Percentiles rank a stretch among this genome's conserved stretches.
Conservation (phyloP, 2,888 invertebrate genomes). For the Smittia aterrima region DNA sequence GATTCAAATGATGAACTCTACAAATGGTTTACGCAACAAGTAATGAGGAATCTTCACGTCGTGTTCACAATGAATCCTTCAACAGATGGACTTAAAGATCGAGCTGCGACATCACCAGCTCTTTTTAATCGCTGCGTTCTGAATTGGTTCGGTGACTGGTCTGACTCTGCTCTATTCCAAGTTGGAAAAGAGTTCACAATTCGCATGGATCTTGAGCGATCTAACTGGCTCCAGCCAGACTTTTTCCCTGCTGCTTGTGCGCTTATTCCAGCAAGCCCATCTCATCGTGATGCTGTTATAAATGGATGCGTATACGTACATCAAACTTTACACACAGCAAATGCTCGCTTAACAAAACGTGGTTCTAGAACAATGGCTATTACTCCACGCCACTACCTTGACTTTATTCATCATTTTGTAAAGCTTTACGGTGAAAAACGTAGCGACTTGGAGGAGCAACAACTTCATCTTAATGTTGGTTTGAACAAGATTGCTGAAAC, state of each 20-base stretch:
- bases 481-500: conserved; percentile 98
- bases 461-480: conserved; percentile 97
- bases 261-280: conserved; percentile 69
- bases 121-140: conserved; percentile 98
- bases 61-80: conserved; percentile 99
- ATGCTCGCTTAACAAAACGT: conserved; percentile 82
- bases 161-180: conserved; percentile 90
- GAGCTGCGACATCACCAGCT: conserved; percentile 98
- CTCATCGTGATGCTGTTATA: conserved; percentile 94
- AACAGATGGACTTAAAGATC: conserved; percentile 95
- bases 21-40: conserved; percentile 99
- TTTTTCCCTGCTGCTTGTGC: conserved; percentile 87
- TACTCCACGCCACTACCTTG: conserved; percentile 95
- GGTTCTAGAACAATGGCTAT: conserved; percentile 96
- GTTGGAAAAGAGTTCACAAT: conserved; percentile 96
- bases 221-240: conserved; percentile 82
- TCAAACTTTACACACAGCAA: conserved; percentile 94
- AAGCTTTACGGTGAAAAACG: conserved; percentile 97
- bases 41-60: conserved; percentile 98
- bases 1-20: conserved; percentile 98
- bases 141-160: conserved; percentile 99
- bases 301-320: conserved; percentile 98
- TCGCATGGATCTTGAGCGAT: conserved; percentile 89
- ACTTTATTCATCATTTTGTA: conserved; percentile 99
- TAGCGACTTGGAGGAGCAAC: conserved; percentile 97